These are phyloP conservation scores for Myrmecophaga tridactyla DNA, from an alignment of 2,113 vertebrate genomes.

Conservation along the genomic window DNA sequence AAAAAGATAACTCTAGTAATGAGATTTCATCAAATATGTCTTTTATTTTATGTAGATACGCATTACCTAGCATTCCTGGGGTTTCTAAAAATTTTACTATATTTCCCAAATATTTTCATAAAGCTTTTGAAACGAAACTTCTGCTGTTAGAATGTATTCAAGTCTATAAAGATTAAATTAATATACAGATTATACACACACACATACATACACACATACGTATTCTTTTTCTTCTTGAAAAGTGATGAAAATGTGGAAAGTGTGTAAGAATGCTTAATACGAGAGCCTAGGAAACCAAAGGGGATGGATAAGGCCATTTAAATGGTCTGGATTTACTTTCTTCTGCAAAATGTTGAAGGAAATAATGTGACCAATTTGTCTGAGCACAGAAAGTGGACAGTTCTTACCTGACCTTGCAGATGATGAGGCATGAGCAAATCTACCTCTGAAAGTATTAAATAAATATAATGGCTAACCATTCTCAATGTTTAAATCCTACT, in stretches of 20 bases:
- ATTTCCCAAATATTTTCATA: not conserved
- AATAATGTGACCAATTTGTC: not conserved
- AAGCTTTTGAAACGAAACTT: not conserved
- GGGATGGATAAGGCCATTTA: not conserved
- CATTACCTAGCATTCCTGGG: not conserved
- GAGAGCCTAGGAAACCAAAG: not conserved
- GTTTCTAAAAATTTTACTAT: not conserved
- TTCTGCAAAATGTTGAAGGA: not conserved
- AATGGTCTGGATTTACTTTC: not conserved
- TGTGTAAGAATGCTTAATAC: not conserved
- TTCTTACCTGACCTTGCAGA: not conserved
- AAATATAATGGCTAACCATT: not conserved
- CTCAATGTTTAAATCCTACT: not conserved
- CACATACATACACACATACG: too few species aligned
- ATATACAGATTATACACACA: not conserved
- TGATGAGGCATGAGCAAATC: not conserved
- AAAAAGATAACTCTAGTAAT: not conserved
- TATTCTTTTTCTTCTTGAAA: not conserved
- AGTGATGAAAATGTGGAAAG: not conserved
- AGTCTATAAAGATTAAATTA: conserved; percentile 1
- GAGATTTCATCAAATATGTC: not conserved
- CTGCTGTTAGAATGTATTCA: not conserved
- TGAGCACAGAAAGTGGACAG: not conserved
- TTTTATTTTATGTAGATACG: not conserved
- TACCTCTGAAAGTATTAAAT: not conserved